Base-by-base conservation (phyloP, 1,140 invertebrate species). In the silkworm (Bombyx mori) region DNA sequence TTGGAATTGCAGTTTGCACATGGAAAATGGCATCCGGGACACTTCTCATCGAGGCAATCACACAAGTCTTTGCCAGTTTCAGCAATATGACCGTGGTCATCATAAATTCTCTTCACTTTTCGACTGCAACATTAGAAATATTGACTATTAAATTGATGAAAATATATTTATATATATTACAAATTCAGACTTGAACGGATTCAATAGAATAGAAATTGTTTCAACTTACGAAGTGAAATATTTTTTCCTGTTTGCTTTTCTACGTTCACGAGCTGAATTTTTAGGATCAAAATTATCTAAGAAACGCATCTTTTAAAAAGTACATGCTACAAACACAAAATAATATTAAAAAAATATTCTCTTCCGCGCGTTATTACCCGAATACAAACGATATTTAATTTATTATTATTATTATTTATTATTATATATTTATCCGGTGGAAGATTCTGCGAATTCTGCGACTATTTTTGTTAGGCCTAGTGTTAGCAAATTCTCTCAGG, bases 11-110 rank as follows among this genome's bases (percentile, higher is more conserved):
- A 96, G 83, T 93, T 95, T 1, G 88, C 69, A 75, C 95, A 96
- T 1, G 93, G 92, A 77, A 93, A 94, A 76, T 94, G 94, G 83
- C 95, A 96, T 1, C 95, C 95, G 2, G 90, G 82, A 69, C 95
- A 96, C 7, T 85, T 82, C 49, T 86, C 74, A 56, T 91, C 89
- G 22, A 95, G 78, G 73, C 95, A 96, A 78, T 96, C 95, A 72
- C 95, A 96, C 1, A 95, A 62, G 84, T 96, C 93, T 52, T 88
- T 79, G 6, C 91, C 90, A 35, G 91, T 90, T 47, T 77, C 76
- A 63, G 73, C 68, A 63, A 89, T 65, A 18, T 68, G 71, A 6
- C 88, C 88, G n/a, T 66, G 60, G 51, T 85, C 84, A 72, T 87
- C 79, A 51, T 87, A 87, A 44, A 85, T 69, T 54, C 65, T 77